Base-by-base conservation (phyloP, 2,797 vertebrate genomes). In the Molossus alvarezi region DNA sequence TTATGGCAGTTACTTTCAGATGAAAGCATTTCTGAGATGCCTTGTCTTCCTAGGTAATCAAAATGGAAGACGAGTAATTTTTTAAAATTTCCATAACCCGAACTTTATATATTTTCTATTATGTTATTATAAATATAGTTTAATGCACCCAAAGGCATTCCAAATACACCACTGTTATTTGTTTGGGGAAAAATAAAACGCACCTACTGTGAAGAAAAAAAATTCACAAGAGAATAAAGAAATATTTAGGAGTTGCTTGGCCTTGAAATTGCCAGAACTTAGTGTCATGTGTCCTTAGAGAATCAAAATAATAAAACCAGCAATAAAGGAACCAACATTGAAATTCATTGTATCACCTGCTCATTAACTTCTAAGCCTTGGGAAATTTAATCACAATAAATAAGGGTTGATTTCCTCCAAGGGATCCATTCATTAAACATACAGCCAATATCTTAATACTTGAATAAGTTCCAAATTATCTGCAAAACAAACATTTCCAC, bases 261-360 rank as follows among this genome's bases (percentile, higher is more conserved):
- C 90, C 95, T 97, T 81, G 93, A 90, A 95, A 94, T 13, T 51
- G 60, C 76, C 69, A 53, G 71, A 84, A 58, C 37, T 72, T 33
- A 12, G 51, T 86, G 75, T n/a, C 88, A n/a, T 64, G 9, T 55
- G 48, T 94, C 76, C 55, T 81, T 55, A 72, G 71, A 92, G 87
- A 71, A 72, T 82, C 53, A 67, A 64, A 82, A 82, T 79, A 72
- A 76, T 81, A 85, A 92, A 92, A 9, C 20, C 15, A 53, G 37
- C 18, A 25, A 9, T 12, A 3, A 65, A 45, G 60, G 60, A 62
- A 69, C 60, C 58, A 33, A 69, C 3, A 9, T 0, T 27, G 86
- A 88, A 94, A 91, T 93, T 62, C 87, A 88, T 90, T 80, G 80
- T 29, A 41, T 90, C 81, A 76, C 73, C 69, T 88, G 33, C 84